Percentiles rank a stretch among this genome's conserved stretches.
Evolutionary conservation across 2,888 invertebrate species (phyloP).

Genomic region (Protophormia terraenovae): DNA sequence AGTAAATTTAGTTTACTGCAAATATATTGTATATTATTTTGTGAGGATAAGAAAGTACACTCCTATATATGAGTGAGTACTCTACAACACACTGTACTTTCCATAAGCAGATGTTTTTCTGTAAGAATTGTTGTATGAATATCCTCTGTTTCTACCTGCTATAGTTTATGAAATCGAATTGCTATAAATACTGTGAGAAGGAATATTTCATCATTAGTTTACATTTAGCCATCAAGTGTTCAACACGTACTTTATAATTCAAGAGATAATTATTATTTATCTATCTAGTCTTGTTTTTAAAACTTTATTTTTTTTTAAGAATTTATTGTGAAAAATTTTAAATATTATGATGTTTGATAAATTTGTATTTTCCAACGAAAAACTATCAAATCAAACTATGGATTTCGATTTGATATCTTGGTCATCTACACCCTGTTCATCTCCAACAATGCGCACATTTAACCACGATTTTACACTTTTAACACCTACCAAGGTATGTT

Average conservation of each 20-base stretch:
- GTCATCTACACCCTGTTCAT: conserved; percentile 43
- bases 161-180: background rate
- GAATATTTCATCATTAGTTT: conserved; percentile 69
- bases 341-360: conserved; percentile 14
- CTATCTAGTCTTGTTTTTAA: conserved; percentile 9
- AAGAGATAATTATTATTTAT: background rate
- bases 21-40: conserved; percentile 5
- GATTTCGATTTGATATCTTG: conserved; percentile 73
- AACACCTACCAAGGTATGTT: background rate
- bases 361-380: conserved; percentile 69
- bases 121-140: background rate
- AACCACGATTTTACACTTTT: conserved; percentile 41
- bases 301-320: background rate
- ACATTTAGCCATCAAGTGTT: conserved; percentile 71
- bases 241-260: conserved; percentile 64
- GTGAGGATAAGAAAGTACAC: background rate
- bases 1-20: background rate
- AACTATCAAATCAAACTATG: conserved; percentile 72
- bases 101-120: conserved; percentile 3
- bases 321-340: background rate
- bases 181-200: conserved; percentile 10
- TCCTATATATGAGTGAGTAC: background rate
- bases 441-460: background rate
- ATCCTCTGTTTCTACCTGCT: conserved; percentile 12
- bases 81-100: background rate